These are phyloP conservation scores for Phengaris alcon DNA, from an alignment of 2,888 invertebrate genomes.

Conservation along the genomic window DNA sequence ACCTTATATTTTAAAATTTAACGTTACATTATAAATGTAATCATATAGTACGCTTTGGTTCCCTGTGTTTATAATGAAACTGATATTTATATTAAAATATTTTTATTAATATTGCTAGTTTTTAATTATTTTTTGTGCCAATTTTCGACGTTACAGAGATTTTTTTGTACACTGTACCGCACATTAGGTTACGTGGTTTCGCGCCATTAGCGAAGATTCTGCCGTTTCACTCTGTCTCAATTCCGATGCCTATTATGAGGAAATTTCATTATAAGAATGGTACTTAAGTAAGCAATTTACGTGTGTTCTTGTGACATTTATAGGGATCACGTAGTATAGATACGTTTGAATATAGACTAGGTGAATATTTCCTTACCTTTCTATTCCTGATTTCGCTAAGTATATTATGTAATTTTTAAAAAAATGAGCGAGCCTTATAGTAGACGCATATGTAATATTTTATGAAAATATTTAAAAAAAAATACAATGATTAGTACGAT, in stretches of 20 bases:
- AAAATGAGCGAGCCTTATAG: too few relatives aligned
- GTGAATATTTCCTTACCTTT: too few relatives aligned
- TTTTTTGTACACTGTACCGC: constrained; percentile 42
- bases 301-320: constrained; percentile 29
- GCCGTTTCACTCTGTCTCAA: constrained; percentile 64
- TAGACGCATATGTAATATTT: too few relatives aligned
- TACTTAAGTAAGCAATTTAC: constrained; percentile 36
- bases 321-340: background rate
- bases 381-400: too few relatives aligned
- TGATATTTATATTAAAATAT: too few relatives aligned
- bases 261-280: constrained; percentile 42
- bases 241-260: constrained; percentile 46
- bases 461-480: too few relatives aligned
- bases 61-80: too few relatives aligned
- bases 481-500: too few relatives aligned
- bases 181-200: constrained; percentile 62
- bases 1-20: background rate
- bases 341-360: background rate
- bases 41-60: too few relatives aligned
- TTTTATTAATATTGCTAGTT: too few relatives aligned
- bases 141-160: background rate
- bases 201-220: constrained; percentile 65
- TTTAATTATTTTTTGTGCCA: background rate
- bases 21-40: too few relatives aligned
- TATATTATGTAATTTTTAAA: too few relatives aligned